Percentiles rank a stretch among this genome's conserved stretches.
phyloP scores from a whole-genome alignment of 1,140 invertebrate species.

The Maniola jurtina region DNA sequence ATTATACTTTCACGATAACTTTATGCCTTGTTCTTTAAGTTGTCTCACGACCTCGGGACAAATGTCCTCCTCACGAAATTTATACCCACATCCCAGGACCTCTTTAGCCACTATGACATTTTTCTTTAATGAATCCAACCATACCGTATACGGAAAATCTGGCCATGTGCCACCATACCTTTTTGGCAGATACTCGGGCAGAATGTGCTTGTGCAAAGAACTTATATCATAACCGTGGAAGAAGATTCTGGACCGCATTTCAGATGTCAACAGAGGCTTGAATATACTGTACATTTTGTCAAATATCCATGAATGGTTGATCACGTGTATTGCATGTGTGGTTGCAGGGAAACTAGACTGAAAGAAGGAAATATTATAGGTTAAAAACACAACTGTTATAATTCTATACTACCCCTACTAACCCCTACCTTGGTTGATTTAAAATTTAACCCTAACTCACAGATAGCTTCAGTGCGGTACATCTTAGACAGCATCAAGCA shows the following conservation, averaged over 20 bases:
- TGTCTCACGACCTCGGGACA: slow-evolving; percentile 54
- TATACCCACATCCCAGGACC: slow-evolving; percentile 83
- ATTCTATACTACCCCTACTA: too few species aligned
- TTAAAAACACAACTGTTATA: not conserved
- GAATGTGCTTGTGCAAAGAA: slow-evolving; percentile 87
- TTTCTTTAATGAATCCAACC: slow-evolving; percentile 83
- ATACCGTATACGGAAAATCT: slow-evolving; percentile 85
- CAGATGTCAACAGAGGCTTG: slow-evolving; percentile 84
- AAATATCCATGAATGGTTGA: slow-evolving; percentile 89
- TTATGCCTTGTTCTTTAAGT: slow-evolving; percentile 53
- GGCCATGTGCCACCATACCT: slow-evolving; percentile 85
- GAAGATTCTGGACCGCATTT: slow-evolving; percentile 85
- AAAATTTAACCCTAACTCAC: too few species aligned
- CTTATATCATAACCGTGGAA: slow-evolving; percentile 87
- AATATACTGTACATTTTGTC: slow-evolving; percentile 88
- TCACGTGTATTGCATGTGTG: slow-evolving; percentile 86
- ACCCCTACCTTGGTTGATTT: too few species aligned
- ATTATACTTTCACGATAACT: slow-evolving; percentile 32
- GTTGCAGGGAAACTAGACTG: slow-evolving; percentile 86
- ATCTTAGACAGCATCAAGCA: too few species aligned
- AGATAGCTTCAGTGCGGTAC: too few species aligned
- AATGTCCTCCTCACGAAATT: slow-evolving; percentile 80
- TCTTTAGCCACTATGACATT: slow-evolving; percentile 82
- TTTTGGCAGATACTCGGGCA: slow-evolving; percentile 84
- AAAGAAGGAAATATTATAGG: slow-evolving; percentile 32